Percentiles rank a stretch among this genome's conserved stretches.
These are phyloP conservation scores for Megaleporinus macrocephalus DNA, from an alignment of 2,113 vertebrate species.

Conservation along the genomic window DNA sequence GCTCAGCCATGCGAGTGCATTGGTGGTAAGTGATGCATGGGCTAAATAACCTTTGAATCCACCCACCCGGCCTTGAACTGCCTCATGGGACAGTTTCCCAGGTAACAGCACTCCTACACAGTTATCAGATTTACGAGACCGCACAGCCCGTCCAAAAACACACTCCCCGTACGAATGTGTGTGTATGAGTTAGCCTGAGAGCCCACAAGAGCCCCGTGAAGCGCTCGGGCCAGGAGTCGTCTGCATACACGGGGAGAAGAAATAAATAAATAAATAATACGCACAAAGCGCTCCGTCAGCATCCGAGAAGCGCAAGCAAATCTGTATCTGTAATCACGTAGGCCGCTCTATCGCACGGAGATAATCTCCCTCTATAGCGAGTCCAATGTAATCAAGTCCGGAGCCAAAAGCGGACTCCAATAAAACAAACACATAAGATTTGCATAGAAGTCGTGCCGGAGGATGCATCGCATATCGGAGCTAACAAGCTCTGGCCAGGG, in stretches of 20 bases:
- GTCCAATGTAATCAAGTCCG: slow-evolving; percentile 6
- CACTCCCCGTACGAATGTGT: not conserved
- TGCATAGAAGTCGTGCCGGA: not conserved
- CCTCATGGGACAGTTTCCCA: slow-evolving; percentile 40
- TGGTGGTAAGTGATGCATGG: slow-evolving; percentile 53
- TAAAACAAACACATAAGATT: not conserved
- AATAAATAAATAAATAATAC: slow-evolving; percentile 19
- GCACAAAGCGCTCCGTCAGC: not conserved
- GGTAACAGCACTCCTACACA: slow-evolving; percentile 46
- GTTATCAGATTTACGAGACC: slow-evolving; percentile 52
- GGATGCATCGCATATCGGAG: not conserved
- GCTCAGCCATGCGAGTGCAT: slow-evolving; percentile 30
- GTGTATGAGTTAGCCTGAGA: slow-evolving; percentile 16
- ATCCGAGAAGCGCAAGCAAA: not conserved
- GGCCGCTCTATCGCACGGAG: not conserved
- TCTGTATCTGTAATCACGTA: slow-evolving; percentile 7
- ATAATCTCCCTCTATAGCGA: not conserved
- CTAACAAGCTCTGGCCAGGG: not conserved
- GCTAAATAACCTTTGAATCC: slow-evolving; percentile 49
- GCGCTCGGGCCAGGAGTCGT: slow-evolving; percentile 24
- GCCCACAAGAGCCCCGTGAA: slow-evolving; percentile 20
- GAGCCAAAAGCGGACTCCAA: slow-evolving; percentile 1
- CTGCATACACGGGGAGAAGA: slow-evolving; percentile 34
- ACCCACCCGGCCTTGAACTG: not conserved
- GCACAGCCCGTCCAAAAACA: slow-evolving; percentile 41